A percentile compares a stretch with the other conserved stretches of the same genome.
Conservation (phyloP, 2,113 vertebrate species). For the Percopsis transmontana region DNA sequence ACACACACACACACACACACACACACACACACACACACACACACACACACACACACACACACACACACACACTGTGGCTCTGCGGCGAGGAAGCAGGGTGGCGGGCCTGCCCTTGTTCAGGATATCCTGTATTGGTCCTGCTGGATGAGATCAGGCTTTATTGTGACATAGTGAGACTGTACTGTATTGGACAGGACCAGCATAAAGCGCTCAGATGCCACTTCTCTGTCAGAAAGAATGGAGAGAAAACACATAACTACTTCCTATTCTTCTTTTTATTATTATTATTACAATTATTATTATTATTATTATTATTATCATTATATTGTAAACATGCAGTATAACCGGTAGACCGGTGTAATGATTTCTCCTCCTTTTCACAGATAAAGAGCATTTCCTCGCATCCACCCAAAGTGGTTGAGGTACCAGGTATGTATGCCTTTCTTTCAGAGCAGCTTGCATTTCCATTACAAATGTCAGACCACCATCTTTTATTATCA, state of each 20-base stretch:
- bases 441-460: background rate
- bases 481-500: background rate
- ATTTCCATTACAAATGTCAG: background rate
- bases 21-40: background rate
- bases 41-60: background rate
- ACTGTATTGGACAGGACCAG: background rate
- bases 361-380: constrained; percentile 30
- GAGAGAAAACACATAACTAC: no score
- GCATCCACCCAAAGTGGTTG: constrained; percentile 64
- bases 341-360: background rate
- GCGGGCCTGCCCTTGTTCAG: constrained; percentile 62
- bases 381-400: constrained; percentile 82
- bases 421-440: constrained; percentile 75
- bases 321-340: background rate
- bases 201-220: background rate
- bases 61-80: background rate
- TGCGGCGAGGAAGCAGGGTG: constrained; percentile 44
- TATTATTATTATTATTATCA: background rate
- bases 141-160: constrained; percentile 16
- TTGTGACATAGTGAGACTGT: constrained; percentile 31
- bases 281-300: no score
- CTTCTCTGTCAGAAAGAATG: background rate
- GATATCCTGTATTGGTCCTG: constrained; percentile 72
- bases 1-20: no score
- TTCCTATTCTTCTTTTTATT: no score